Conservation (phyloP, 2,888 invertebrate species). For the Nemotelus pantherinus region DNA sequence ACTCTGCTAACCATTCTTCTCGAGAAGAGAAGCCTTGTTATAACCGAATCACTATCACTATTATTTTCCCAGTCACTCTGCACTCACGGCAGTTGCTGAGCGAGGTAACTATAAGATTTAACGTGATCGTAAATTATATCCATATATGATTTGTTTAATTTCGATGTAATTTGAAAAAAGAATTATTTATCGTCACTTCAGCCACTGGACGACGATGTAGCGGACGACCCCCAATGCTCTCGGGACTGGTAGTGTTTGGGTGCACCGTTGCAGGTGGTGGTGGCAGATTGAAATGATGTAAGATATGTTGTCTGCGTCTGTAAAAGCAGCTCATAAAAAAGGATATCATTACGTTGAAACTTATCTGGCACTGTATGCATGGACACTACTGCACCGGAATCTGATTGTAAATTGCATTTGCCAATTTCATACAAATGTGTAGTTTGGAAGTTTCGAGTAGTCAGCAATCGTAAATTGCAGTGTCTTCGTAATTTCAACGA, state of each 20-base stretch:
- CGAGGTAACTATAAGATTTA: constrained; percentile 16
- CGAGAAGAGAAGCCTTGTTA: constrained; percentile 9
- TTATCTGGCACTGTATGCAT: too few relatives aligned
- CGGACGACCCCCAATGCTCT: too few relatives aligned
- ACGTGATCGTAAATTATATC: constrained; percentile 45
- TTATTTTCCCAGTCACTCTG: not conserved
- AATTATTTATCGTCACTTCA: constrained; percentile 48
- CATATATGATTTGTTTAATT: constrained; percentile 50
- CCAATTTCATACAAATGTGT: constrained; percentile 7
- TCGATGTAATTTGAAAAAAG: constrained; percentile 47
- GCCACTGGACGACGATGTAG: not conserved
- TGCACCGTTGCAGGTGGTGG: not conserved
- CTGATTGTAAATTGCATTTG: constrained; percentile 24
- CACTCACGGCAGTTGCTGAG: not conserved
- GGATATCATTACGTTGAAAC: not conserved
- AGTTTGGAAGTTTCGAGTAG: constrained; percentile 37
- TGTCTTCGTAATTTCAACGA: constrained; percentile 42
- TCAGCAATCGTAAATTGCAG: constrained; percentile 46
- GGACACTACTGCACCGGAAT: not conserved
- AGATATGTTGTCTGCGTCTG: too few relatives aligned
- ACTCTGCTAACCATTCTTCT: constrained; percentile 1
- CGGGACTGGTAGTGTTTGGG: not conserved
- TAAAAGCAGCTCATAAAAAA: constrained; percentile 5
- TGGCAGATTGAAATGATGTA: not conserved
- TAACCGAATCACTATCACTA: constrained; percentile 30